Conservation (phyloP, 2,113 vertebrate species). For the Nerophis lumbriciformis region DNA sequence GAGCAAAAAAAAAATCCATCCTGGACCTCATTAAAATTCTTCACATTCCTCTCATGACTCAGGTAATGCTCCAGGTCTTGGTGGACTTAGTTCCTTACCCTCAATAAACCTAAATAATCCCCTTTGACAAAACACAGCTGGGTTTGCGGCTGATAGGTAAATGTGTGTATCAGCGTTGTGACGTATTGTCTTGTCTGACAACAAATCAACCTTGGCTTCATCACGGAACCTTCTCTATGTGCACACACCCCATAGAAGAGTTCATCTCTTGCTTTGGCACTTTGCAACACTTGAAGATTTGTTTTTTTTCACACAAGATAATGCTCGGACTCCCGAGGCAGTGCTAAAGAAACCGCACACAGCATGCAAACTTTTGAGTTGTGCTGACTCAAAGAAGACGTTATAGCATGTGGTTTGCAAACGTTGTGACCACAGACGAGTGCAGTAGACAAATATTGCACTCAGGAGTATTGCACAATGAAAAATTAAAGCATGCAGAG, state of each 20-base stretch:
- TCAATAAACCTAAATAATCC: conserved; percentile 74
- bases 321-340: not conserved
- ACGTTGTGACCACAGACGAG: too few species aligned
- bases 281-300: not conserved
- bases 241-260: not conserved
- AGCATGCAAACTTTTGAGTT: not conserved
- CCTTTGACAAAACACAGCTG: conserved; percentile 64
- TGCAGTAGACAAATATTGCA: too few species aligned
- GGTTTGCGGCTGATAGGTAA: conserved; percentile 14
- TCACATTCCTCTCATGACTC: conserved; percentile 67
- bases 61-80: conserved; percentile 65
- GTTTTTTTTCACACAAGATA: not conserved
- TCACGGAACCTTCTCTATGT: not conserved
- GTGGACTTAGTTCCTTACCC: conserved; percentile 60
- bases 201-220: conserved; percentile 2
- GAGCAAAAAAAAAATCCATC: conserved; percentile 39
- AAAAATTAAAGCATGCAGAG: too few species aligned
- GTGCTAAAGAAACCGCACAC: not conserved
- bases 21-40: conserved; percentile 75
- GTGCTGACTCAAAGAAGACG: not conserved
- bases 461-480: too few species aligned
- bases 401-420: not conserved
- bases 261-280: not conserved
- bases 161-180: not conserved
- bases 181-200: not conserved